A percentile compares a stretch with the other conserved stretches of the same genome.
Conservation (phyloP, 30 jellyfish, hydroid and myxozoan genomes). For the Cassiopea xamachana region DNA sequence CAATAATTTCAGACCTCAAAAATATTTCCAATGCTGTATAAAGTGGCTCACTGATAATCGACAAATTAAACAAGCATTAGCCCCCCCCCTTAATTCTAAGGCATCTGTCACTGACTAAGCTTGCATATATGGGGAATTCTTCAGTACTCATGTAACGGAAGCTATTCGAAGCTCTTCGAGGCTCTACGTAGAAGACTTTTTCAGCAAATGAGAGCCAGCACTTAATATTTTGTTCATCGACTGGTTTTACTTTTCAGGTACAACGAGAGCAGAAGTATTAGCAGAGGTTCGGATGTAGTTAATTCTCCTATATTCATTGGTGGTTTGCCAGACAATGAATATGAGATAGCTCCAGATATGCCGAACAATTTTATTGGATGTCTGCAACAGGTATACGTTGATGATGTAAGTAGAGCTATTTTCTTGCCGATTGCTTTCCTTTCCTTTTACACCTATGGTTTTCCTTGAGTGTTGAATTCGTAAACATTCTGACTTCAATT, state of each 20-base stretch:
- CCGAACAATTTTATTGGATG: constrained; percentile 34
- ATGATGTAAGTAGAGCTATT: neutral
- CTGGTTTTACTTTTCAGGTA: neutral
- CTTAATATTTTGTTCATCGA: neutral
- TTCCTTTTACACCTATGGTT: neutral
- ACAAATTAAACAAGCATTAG: too few species aligned
- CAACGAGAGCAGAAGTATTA: neutral
- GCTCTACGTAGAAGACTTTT: too few species aligned
- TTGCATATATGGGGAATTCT: too few species aligned
- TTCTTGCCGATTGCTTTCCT: neutral
- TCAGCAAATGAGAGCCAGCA: too few species aligned
- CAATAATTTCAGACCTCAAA: too few species aligned
- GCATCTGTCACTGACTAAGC: too few species aligned
- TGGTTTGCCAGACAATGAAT: constrained; percentile 2
- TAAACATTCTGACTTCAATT: too few species aligned
- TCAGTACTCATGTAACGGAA: too few species aligned
- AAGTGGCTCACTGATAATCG: too few species aligned
- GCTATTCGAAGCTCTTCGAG: too few species aligned
- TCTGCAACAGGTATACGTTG: constrained; percentile 32
- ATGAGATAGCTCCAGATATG: neutral
- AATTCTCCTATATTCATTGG: constrained; percentile 21
- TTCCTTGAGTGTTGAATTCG: neutral
- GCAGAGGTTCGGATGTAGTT: neutral
- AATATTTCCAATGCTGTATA: too few species aligned
- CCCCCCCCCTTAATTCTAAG: too few species aligned